phyloP scores from a whole-genome alignment of 2,113 vertebrate species.

The Odontophorus gujanensis region DNA sequence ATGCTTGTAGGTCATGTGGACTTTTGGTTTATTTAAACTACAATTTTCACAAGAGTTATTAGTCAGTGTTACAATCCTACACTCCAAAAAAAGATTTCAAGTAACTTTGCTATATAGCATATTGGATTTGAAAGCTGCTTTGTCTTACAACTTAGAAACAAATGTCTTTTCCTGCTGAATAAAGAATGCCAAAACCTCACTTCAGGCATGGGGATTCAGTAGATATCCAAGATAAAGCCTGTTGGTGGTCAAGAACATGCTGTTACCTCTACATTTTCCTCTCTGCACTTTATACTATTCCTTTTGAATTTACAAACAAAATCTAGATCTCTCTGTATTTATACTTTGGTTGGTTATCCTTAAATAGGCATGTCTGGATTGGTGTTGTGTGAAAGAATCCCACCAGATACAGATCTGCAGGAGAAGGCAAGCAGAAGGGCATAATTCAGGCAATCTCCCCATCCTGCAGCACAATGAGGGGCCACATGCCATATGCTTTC shows the following conservation, averaged over 20 bases:
- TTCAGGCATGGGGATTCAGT: background rate
- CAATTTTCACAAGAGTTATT: background rate
- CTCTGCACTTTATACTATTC: background rate
- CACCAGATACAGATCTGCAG: background rate
- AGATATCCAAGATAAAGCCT: background rate
- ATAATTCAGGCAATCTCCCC: background rate
- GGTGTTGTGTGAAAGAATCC: background rate
- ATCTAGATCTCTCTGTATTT: background rate
- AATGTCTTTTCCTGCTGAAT: background rate
- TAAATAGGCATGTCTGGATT: background rate
- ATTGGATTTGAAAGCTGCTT: background rate
- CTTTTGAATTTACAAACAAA: background rate
- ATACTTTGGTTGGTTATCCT: background rate
- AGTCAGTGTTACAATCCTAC: background rate
- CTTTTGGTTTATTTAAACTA: background rate
- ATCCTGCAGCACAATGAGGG: background rate
- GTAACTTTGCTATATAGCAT: background rate
- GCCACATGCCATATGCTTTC: rapidly evolving
- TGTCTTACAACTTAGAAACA: background rate
- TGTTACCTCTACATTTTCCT: background rate
- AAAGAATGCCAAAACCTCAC: background rate
- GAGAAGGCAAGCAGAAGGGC: background rate
- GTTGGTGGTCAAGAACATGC: background rate
- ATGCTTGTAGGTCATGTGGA: background rate
- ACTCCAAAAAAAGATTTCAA: background rate